phyloP scores from a whole-genome alignment of 1,140 invertebrate species.

The Listronotus oregonensis region DNA sequence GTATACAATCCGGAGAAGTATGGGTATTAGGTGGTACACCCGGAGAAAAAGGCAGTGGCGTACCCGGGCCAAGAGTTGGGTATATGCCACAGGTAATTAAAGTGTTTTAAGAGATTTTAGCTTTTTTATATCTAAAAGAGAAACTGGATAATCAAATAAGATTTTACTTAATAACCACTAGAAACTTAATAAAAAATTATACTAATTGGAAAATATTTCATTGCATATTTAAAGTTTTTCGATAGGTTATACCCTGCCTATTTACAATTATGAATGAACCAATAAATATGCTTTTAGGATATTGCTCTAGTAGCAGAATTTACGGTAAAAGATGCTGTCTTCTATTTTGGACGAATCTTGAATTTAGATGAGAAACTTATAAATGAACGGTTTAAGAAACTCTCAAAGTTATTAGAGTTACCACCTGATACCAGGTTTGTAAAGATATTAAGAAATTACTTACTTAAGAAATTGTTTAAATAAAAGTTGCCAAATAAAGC shows the following conservation, averaged over 20 bases:
- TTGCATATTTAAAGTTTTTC: too few species aligned
- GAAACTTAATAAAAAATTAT: too few species aligned
- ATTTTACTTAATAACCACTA: too few species aligned
- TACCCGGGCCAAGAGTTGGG: slow-evolving; percentile 79
- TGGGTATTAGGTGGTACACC: slow-evolving; percentile 79
- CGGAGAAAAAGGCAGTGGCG: slow-evolving; percentile 71
- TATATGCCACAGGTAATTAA: slow-evolving; percentile 79
- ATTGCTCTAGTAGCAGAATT: slow-evolving; percentile 87
- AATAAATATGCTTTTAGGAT: slow-evolving; percentile 64
- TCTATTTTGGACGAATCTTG: slow-evolving; percentile 88
- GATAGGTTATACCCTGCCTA: too few species aligned
- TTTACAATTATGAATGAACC: too few species aligned
- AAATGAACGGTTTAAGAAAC: slow-evolving; percentile 67
- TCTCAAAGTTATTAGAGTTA: slow-evolving; percentile 74
- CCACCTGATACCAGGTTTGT: slow-evolving; percentile 63
- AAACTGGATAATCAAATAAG: too few species aligned
- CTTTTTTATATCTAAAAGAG: too few species aligned
- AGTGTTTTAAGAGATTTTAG: too few species aligned
- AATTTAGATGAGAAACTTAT: slow-evolving; percentile 72
- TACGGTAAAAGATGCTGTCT: slow-evolving; percentile 81
- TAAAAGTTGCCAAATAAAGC: too few species aligned
- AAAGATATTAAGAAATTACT: neutral
- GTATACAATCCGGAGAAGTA: slow-evolving; percentile 75
- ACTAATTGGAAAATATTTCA: too few species aligned
- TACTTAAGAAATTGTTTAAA: too few species aligned